A percentile compares a stretch with the other conserved stretches of the same genome.
These are phyloP conservation scores for Asarcornis scutulata DNA, from an alignment of 2,113 vertebrate species.

Conservation along the genomic window DNA sequence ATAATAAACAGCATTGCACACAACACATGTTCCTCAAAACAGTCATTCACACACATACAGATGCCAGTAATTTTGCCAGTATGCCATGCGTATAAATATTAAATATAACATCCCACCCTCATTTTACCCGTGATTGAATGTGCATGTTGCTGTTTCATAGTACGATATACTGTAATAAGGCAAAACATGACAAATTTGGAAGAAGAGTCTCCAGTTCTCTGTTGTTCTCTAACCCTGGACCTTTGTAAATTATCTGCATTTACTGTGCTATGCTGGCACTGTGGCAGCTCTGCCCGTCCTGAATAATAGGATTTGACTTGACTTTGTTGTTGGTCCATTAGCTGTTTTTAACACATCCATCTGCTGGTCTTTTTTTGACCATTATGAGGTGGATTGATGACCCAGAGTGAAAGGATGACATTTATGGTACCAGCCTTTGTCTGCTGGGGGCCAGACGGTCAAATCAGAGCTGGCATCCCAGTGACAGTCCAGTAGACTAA, in stretches of 20 bases:
- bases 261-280: background rate
- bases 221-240: background rate
- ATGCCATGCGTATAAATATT: slow-evolving; percentile 76
- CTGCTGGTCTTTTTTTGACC: background rate
- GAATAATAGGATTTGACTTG: background rate
- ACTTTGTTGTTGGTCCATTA: background rate
- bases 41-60: slow-evolving; percentile 77
- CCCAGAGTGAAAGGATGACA: background rate
- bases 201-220: background rate
- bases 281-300: background rate
- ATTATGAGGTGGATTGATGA: background rate
- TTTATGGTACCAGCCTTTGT: background rate
- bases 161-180: background rate
- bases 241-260: background rate
- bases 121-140: slow-evolving; percentile 71
- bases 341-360: background rate
- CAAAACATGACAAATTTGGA: slow-evolving; percentile 3
- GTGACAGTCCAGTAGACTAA: background rate
- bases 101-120: slow-evolving; percentile 73
- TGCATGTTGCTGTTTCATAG: slow-evolving; percentile 64
- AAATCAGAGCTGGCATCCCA: background rate
- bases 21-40: slow-evolving; percentile 81
- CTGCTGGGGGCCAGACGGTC: background rate
- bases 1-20: slow-evolving; percentile 83
- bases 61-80: slow-evolving; percentile 78